Base-by-base conservation (phyloP, 2,113 vertebrate genomes). In the Glareola pratincola region DNA sequence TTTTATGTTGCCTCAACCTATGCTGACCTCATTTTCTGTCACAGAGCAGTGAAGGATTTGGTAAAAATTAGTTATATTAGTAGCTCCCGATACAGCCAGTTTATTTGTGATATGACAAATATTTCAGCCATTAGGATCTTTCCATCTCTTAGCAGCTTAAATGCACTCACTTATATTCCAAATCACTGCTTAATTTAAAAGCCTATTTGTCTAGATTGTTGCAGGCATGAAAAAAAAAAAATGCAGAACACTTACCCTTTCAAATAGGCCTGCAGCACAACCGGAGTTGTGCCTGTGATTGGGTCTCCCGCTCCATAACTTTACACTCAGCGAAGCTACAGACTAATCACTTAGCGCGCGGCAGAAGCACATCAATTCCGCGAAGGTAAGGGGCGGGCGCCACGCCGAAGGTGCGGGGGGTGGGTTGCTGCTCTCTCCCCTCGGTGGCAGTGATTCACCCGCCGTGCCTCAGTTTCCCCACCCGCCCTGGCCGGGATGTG, bases 81-180 rank as follows among this genome's bases (percentile, higher is more conserved):
- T 96, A 96, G 97, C 98, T 99, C 98, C 98, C 92, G 98, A 98
- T 95, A 97, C 97, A 96, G 98, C 98, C 98, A 97, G 98, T 98
- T 99, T 99, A 98, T 98, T 99, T 99, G 99, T 99, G 99, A 99
- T 99, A 99, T 98, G 98, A 99, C 99, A 99, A 99, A 99, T 98
- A 99, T 99, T 99, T 99, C 98, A 99, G 99, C 99, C 99, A 99
- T 99, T 99, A 99, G 98, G 98, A 98, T 98, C 98, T 99, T 99
- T 98, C 99, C 98, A 93, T 98, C 98, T 99, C 99, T 99, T 99
- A 99, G 99, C 99, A 98, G 99, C 98, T 98, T 98, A 99, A 99
- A 99, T 99, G 99, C 98, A 99, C 98, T 99, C 99, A 98, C 99
- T 99, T 99, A 99, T 98, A 99, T 99, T 99, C 99, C 99, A 99